Percentiles rank a stretch among this genome's conserved stretches.
Conservation (phyloP, 1,140 invertebrate species). For the Drosophila dunni region DNA sequence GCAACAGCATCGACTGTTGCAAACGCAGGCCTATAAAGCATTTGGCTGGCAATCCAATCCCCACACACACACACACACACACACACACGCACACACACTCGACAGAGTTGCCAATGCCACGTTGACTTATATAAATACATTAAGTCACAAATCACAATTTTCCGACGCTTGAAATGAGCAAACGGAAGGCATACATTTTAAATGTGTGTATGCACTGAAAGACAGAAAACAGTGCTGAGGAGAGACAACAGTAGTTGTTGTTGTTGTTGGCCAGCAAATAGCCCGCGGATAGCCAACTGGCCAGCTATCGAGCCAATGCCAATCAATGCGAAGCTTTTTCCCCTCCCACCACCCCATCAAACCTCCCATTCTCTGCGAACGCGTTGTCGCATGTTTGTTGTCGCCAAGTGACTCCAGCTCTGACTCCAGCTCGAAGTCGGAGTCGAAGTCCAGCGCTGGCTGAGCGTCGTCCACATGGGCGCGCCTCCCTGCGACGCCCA, state of each 20-base stretch:
- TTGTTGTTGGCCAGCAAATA: slow-evolving; percentile 49
- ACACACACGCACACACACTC: too few species aligned
- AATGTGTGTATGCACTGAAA: slow-evolving; percentile 45
- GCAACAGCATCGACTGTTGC: slow-evolving; percentile 16
- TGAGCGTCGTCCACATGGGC: slow-evolving; percentile 24
- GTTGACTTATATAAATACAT: slow-evolving; percentile 82
- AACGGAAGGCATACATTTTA: slow-evolving; percentile 83
- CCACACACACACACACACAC: too few species aligned
- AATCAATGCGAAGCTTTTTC: slow-evolving; percentile 62
- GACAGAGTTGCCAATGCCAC: slow-evolving; percentile 21
- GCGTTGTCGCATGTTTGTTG: slow-evolving; percentile 62
- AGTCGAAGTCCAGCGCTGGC: slow-evolving; percentile 9
- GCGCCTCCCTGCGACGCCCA: slow-evolving; percentile 55
- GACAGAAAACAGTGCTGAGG: slow-evolving; percentile 1
- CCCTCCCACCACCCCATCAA: background rate
- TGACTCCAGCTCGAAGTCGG: slow-evolving; percentile 23
- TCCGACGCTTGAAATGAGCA: slow-evolving; percentile 81
- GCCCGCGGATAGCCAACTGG: slow-evolving; percentile 54
- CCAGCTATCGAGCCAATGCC: slow-evolving; percentile 67
- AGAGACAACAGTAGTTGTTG: background rate
- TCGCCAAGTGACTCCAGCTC: slow-evolving; percentile 43
- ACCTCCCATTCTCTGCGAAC: background rate
- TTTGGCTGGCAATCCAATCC: slow-evolving; percentile 6
- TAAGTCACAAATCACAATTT: slow-evolving; percentile 84
- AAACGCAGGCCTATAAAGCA: slow-evolving; percentile 27